Conservation (phyloP, 1,140 invertebrate species). For the Zaprionus davidi region DNA sequence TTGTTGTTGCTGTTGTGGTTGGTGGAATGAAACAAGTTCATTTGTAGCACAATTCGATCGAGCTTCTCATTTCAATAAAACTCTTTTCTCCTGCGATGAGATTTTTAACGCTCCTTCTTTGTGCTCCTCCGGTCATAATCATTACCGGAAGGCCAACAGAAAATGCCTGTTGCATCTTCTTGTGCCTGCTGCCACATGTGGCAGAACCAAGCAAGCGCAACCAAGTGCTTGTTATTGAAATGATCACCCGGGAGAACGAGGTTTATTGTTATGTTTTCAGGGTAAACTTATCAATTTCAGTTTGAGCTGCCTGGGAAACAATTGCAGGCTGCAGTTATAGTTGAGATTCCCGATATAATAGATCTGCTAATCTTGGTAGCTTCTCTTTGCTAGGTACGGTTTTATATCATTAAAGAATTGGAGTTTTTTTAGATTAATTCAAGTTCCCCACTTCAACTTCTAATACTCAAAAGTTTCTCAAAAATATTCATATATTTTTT, state of each 20-base stretch:
- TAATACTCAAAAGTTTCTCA: background rate
- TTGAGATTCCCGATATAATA: background rate
- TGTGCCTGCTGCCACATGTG: constrained; percentile 12
- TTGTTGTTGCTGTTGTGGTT: constrained; percentile 4
- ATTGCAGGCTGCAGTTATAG: background rate
- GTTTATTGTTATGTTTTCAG: constrained; percentile 77
- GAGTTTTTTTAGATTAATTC: no score
- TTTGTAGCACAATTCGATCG: constrained; percentile 72
- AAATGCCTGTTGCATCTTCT: constrained; percentile 37
- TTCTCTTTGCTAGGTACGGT: no score
- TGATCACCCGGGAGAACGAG: constrained; percentile 49
- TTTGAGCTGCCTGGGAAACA: constrained; percentile 2
- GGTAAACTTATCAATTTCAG: constrained; percentile 41
- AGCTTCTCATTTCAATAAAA: constrained; percentile 73
- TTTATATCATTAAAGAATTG: no score
- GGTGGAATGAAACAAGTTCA: constrained; percentile 67
- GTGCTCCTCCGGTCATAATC: constrained; percentile 52
- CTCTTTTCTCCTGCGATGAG: constrained; percentile 40
- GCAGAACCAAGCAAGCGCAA: constrained; percentile 2
- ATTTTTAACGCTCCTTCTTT: constrained; percentile 21
- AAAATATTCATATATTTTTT: background rate
- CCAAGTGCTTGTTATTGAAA: constrained; percentile 71
- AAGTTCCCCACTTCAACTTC: no score
- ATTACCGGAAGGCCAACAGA: constrained; percentile 64
- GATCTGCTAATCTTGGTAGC: background rate